Evolutionary conservation across 2,797 vertebrate species (phyloP).

Genomic region (Propithecus deckenii): DNA sequence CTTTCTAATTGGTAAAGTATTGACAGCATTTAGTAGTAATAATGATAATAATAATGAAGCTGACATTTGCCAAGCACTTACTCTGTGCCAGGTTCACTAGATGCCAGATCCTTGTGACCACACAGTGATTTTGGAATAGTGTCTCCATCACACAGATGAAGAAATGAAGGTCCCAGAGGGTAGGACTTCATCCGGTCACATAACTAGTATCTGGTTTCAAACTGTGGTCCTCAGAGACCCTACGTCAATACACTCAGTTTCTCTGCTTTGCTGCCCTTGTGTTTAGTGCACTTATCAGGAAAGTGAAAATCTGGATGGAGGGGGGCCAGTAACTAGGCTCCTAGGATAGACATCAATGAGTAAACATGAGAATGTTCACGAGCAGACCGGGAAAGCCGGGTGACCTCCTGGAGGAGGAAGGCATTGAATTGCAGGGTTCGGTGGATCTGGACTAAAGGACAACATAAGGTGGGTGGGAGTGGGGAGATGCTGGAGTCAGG

Average conservation of each 20-base stretch:
- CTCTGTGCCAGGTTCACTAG: background rate
- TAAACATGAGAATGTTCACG: background rate
- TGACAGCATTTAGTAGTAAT: background rate
- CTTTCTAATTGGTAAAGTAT: background rate
- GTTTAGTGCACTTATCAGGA: too few species aligned
- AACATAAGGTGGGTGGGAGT: background rate
- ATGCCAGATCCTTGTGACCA: background rate
- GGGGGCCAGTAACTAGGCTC: background rate
- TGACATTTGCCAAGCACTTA: background rate
- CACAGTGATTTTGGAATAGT: background rate
- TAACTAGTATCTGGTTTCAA: background rate
- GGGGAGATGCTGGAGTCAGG: background rate
- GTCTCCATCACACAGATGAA: background rate
- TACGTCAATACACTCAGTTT: accelerated
- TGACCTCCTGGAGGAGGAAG: background rate
- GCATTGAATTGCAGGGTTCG: too few species aligned
- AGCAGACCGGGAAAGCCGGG: background rate
- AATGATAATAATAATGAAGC: too few species aligned
- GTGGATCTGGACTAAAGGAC: background rate
- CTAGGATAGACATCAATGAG: background rate
- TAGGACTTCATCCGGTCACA: background rate
- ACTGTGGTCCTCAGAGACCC: background rate
- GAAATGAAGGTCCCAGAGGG: background rate
- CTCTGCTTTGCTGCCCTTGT: background rate
- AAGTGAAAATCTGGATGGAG: too few species aligned